phyloP scores from a whole-genome alignment of 2,888 invertebrate genomes.

The Drosophila fungiperda region DNA sequence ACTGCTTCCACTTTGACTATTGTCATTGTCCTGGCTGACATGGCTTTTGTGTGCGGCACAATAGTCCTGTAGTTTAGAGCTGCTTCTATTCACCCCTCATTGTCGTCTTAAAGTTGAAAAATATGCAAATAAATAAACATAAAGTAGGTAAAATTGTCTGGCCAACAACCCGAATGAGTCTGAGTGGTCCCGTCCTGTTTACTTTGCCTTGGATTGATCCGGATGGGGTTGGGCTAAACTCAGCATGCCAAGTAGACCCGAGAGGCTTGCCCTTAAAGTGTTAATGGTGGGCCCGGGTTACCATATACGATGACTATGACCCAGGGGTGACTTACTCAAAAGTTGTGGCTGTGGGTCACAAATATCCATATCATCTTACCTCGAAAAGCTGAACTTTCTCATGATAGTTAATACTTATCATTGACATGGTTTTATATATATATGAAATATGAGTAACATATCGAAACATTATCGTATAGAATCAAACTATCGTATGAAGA shows the following conservation, averaged over 20 bases:
- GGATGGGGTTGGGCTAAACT: constrained; percentile 23
- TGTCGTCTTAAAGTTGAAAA: constrained; percentile 78
- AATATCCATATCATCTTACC: constrained; percentile 46
- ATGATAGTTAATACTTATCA: constrained; percentile 49
- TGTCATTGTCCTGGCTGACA: constrained; percentile 54
- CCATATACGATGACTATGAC: constrained; percentile 43
- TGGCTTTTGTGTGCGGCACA: constrained; percentile 59
- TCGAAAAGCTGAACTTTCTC: constrained; percentile 40
- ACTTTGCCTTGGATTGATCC: constrained; percentile 26
- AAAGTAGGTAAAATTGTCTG: constrained; percentile 79
- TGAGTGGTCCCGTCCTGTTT: constrained; percentile 56
- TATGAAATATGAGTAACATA: constrained; percentile 12
- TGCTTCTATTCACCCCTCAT: constrained; percentile 44
- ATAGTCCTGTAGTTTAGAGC: constrained; percentile 50
- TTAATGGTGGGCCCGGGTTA: constrained; percentile 60
- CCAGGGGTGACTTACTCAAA: constrained; percentile 56
- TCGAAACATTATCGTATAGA: constrained; percentile 2
- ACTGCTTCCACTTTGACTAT: constrained; percentile 50
- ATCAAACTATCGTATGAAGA: not conserved
- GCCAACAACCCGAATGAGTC: constrained; percentile 72
- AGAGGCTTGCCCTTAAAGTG: constrained; percentile 63
- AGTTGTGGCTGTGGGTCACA: constrained; percentile 17
- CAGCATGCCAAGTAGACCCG: constrained; percentile 64
- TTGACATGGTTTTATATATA: constrained; percentile 38
- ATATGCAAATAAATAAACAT: constrained; percentile 77